phyloP scores from a whole-genome alignment of 2,888 invertebrate genomes.

The Patella caerulea region DNA sequence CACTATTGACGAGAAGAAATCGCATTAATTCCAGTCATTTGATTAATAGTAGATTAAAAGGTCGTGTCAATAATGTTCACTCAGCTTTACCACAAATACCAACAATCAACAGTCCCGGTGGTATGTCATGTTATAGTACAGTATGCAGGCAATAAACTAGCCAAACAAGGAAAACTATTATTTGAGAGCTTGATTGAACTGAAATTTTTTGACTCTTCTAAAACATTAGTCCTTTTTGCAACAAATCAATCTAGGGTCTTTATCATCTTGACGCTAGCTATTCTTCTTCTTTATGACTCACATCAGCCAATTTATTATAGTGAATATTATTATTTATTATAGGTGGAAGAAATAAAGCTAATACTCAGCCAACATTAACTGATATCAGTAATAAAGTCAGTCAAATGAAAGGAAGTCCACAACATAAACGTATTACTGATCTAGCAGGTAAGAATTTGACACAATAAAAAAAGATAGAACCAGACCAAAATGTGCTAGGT shows the following conservation, averaged over 20 bases:
- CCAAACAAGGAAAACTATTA: too few species aligned
- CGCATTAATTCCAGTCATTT: slow-evolving; percentile 51
- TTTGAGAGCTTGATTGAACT: too few species aligned
- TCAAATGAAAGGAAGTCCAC: slow-evolving; percentile 42
- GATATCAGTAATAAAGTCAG: slow-evolving; percentile 43
- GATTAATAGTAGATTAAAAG: slow-evolving; percentile 53
- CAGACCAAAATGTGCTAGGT: too few species aligned
- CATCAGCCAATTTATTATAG: neutral
- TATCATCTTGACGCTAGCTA: too few species aligned
- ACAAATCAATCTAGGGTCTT: too few species aligned
- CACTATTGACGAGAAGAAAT: slow-evolving; percentile 52
- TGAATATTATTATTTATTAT: neutral
- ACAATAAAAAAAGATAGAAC: neutral
- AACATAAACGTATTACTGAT: slow-evolving; percentile 50
- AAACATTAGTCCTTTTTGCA: too few species aligned
- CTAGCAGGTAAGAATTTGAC: slow-evolving; percentile 36
- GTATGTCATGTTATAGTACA: neutral
- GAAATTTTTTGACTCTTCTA: too few species aligned
- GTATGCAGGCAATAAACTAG: too few species aligned
- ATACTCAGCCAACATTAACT: slow-evolving; percentile 34
- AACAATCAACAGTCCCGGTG: slow-evolving; percentile 37
- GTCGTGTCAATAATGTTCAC: slow-evolving; percentile 39
- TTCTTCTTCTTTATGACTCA: too few species aligned
- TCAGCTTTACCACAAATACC: slow-evolving; percentile 47
- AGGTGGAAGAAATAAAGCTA: slow-evolving; percentile 26